Base-by-base conservation (phyloP, 2,797 vertebrate species). In the Lagorchestes hirsutus region DNA sequence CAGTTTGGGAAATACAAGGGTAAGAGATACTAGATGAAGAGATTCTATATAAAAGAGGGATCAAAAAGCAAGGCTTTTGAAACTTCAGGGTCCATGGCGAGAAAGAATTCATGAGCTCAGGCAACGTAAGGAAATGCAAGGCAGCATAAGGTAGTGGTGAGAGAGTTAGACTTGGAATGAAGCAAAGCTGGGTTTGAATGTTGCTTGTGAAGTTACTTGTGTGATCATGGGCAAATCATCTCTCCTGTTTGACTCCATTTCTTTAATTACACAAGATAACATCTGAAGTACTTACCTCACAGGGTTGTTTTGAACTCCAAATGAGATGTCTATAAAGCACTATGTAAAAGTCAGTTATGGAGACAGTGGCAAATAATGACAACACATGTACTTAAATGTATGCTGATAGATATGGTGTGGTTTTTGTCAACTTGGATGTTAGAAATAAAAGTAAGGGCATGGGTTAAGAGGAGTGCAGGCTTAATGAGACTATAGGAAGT, bases 381-480 rank as follows among this genome's bases (percentile, higher is more conserved):
- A 54, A 95, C 50, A 92, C 40, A 92, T 1, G 50, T n/a, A 6
- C 31, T 67, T 24, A 90, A 55, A 92, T 55, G 2, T 31, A 74
- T 90, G 50, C 50, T 74, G 91, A 87, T 18, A 91, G 46, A 95
- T 54, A 93, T 12, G 50, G 29, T 93, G 31, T 95, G 55, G 28
- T 13, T 90, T 4, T 46, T 94, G 22, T 92, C 55, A 82, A 58
- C 67, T n/a, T 95, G 93, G 59, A 82, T 82, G 74, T 16, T 46
- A 82, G n/a, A 46, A 82, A 10, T 82, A 82, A 82, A 82, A 40
- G 3, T 46, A 46, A 82, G 16, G 67, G 6, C 2, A 8, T 46
- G n/a, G 62, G n/a, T 82, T 22, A 82, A 96, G 93, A 93, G 28
- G 94, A 59, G 54, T 92, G 55, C 56, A 91, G 93, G 34, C 28